Evolutionary conservation across 1,140 invertebrate species (phyloP).

Genomic region (Phenacoccus solenopsis): DNA sequence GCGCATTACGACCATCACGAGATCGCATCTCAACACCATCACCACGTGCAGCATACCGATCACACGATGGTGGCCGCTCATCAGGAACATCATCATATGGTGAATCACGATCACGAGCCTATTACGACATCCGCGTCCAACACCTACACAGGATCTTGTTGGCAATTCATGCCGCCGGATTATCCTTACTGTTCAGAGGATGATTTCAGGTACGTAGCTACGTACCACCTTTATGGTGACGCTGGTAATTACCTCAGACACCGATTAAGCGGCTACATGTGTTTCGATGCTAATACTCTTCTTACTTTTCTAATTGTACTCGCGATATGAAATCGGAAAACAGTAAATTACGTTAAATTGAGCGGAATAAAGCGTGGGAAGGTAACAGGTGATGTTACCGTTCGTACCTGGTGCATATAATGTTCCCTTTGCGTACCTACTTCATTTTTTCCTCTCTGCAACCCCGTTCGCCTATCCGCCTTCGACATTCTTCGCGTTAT

Average conservation of each 20-base stretch:
- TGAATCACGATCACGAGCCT: neutral
- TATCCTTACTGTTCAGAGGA: constrained; percentile 20
- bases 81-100: neutral
- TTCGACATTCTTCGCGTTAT: neutral
- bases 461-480: neutral
- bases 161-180: constrained; percentile 20
- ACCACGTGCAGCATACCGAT: neutral
- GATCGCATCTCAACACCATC: neutral
- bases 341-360: constrained; percentile 2
- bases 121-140: neutral
- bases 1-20: neutral
- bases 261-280: no score
- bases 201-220: constrained; percentile 17
- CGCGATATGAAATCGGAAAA: neutral
- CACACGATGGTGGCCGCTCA: neutral
- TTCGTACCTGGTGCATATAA: neutral
- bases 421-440: neutral
- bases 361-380: constrained; percentile 1
- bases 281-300: no score
- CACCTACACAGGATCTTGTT: constrained; percentile 1
- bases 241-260: no score
- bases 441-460: neutral
- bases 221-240: no score
- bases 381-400: neutral
- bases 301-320: no score